phyloP scores from a whole-genome alignment of 2,113 vertebrate genomes.

The Eidolon helvum region DNA sequence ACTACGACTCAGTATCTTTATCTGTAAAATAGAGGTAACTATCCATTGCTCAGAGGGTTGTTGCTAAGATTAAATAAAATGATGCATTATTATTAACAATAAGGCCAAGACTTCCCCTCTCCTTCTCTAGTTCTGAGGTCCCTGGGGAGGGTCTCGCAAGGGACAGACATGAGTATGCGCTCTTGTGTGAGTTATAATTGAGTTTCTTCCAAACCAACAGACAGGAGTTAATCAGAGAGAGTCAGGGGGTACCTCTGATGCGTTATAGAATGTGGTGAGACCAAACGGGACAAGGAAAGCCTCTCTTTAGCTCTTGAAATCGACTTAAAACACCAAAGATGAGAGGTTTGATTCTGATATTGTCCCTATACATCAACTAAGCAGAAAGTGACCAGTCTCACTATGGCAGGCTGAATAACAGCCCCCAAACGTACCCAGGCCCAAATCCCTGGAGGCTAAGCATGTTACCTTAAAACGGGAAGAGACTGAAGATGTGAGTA shows the following conservation, averaged over 20 bases:
- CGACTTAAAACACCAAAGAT: rapidly evolving
- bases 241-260: background rate
- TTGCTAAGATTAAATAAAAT: background rate
- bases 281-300: background rate
- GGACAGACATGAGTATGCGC: background rate
- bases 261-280: background rate
- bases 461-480: rapidly evolving
- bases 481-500: background rate
- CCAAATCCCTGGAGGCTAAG: background rate
- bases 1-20: background rate
- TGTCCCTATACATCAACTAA: background rate
- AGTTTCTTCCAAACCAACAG: background rate
- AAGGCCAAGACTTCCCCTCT: background rate
- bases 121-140: background rate
- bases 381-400: background rate
- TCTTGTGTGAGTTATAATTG: background rate
- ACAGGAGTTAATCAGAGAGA: rapidly evolving
- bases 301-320: background rate
- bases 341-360: background rate
- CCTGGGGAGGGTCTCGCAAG: background rate
- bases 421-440: background rate
- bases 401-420: background rate
- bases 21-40: background rate
- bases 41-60: background rate
- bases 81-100: no score